These are phyloP conservation scores for Megaptera novaeangliae DNA, from an alignment of 2,113 vertebrate species.

Conservation along the genomic window DNA sequence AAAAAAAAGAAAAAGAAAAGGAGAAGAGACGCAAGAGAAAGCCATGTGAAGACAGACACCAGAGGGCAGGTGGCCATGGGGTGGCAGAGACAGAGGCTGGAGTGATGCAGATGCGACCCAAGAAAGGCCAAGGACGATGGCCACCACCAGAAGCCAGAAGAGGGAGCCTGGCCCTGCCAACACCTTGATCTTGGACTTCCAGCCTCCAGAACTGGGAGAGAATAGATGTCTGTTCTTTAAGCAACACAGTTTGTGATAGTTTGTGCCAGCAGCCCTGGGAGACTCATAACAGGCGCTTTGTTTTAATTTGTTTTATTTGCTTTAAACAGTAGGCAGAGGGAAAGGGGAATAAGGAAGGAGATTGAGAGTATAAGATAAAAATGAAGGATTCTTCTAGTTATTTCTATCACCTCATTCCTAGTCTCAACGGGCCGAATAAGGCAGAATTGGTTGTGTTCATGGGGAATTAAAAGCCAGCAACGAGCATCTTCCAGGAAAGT, in stretches of 20 bases:
- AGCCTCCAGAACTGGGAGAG: neutral
- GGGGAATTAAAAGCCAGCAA: neutral
- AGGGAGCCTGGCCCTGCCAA: fast-evolving
- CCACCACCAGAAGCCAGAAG: fast-evolving
- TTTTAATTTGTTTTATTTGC: neutral
- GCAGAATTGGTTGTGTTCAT: neutral
- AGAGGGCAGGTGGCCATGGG: neutral
- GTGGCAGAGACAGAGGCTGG: neutral
- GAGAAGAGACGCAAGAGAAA: neutral
- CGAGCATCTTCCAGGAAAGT: neutral
- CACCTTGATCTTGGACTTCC: neutral
- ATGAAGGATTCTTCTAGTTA: neutral
- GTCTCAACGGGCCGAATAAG: neutral
- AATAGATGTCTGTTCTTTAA: neutral
- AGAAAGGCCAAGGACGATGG: neutral
- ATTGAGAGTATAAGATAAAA: neutral
- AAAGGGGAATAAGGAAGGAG: neutral
- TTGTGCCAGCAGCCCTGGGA: neutral
- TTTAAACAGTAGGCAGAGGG: neutral
- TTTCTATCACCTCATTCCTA: neutral
- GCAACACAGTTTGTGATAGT: fast-evolving
- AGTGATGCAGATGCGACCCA: fast-evolving
- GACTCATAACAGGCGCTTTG: neutral
- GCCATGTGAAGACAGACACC: neutral
- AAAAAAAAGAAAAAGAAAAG: neutral